Evolutionary conservation across 2,797 vertebrate species (phyloP).

Genomic region (Allobates femoralis): DNA sequence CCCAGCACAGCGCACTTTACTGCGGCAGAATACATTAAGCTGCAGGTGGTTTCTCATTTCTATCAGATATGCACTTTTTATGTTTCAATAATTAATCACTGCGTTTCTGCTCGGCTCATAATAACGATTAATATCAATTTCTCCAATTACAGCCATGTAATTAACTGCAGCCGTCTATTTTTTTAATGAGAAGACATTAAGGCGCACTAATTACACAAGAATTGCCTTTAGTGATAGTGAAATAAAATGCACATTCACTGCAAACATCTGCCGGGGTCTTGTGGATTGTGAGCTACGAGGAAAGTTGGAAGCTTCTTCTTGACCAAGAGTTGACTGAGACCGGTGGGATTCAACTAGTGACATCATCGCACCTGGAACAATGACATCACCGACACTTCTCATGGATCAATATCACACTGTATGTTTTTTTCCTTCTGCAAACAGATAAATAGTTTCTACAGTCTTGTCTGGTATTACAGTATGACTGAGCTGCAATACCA

Average conservation of each 20-base stretch:
- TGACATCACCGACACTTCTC: background rate
- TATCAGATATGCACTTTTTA: slow-evolving; percentile 31
- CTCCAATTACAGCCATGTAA: slow-evolving; percentile 46
- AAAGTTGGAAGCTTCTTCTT: background rate
- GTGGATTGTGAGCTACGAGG: background rate
- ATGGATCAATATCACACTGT: background rate
- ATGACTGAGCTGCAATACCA: background rate
- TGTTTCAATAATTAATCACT: slow-evolving; percentile 47
- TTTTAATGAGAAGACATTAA: slow-evolving; percentile 41
- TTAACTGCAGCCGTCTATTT: slow-evolving; percentile 23
- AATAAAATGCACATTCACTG: background rate
- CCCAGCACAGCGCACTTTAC: slow-evolving; percentile 11
- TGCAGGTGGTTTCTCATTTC: slow-evolving; percentile 44
- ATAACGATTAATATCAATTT: slow-evolving; percentile 52
- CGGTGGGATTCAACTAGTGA: background rate
- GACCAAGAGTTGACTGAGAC: background rate
- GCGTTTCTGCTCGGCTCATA: slow-evolving; percentile 17
- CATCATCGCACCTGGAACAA: background rate
- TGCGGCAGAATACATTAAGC: slow-evolving; percentile 10
- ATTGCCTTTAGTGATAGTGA: slow-evolving; percentile 1
- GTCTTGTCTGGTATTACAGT: background rate
- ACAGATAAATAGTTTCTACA: background rate
- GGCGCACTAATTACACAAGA: slow-evolving; percentile 12
- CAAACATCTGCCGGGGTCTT: background rate
- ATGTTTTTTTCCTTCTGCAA: no score